These are phyloP conservation scores for Pseudococcus longispinus DNA, from an alignment of 2,888 invertebrate genomes.

Conservation along the genomic window DNA sequence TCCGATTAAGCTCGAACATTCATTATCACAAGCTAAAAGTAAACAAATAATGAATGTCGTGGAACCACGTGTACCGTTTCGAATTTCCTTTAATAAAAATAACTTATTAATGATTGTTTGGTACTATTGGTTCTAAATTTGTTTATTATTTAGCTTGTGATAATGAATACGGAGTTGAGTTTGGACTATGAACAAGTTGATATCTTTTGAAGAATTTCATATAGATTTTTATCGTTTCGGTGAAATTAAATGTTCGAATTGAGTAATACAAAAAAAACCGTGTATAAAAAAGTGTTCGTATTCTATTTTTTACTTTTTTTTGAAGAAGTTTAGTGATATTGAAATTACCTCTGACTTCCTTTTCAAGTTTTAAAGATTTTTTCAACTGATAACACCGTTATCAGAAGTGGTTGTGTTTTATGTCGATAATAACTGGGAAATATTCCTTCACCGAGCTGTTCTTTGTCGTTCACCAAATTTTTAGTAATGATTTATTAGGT, in stretches of 20 bases:
- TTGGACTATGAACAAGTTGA: not conserved
- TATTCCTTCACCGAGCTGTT: no score
- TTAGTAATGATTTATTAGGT: no score
- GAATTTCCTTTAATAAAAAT: no score
- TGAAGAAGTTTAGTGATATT: not conserved
- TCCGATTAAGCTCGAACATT: no score
- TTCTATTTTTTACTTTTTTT: not conserved
- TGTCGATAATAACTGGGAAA: no score
- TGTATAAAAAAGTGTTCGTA: not conserved
- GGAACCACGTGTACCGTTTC: no score
- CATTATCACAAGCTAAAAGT: no score
- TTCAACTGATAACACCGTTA: not conserved
- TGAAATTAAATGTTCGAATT: not conserved
- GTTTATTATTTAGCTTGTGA: not conserved
- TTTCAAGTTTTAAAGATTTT: not conserved
- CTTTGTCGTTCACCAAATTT: no score
- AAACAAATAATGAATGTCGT: no score
- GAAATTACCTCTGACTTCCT: not conserved
- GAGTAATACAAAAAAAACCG: no score
- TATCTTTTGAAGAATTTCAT: not conserved
- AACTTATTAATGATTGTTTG: not conserved
- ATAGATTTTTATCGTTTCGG: not conserved
- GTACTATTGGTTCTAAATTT: not conserved
- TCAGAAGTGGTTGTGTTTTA: not conserved
- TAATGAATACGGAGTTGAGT: not conserved